phyloP scores from a whole-genome alignment of 1,140 invertebrate species.

The Homalodisca vitripennis region DNA sequence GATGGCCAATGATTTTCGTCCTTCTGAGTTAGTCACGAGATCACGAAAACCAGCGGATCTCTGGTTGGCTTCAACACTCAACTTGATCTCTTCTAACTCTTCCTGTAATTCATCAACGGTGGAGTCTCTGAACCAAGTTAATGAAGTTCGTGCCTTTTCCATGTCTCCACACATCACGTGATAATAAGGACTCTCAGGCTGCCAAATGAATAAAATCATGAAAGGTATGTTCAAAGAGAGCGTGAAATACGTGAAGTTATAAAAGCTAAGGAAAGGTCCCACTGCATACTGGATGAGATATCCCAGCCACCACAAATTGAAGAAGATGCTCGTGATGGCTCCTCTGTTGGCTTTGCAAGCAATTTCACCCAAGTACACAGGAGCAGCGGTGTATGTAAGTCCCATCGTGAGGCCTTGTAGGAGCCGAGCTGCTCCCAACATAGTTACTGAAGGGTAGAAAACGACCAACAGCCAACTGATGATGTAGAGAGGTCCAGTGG shows the following conservation, averaged over 20 bases:
- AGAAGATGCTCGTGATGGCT: constrained; percentile 62
- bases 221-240: constrained; percentile 60
- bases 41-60: constrained; percentile 33
- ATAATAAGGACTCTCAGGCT: constrained; percentile 81
- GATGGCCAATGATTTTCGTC: constrained; percentile 63
- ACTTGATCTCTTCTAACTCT: constrained; percentile 35
- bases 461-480: constrained; percentile 56
- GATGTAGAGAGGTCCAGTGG: constrained; percentile 57
- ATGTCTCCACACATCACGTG: constrained; percentile 56
- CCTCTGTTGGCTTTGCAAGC: constrained; percentile 60
- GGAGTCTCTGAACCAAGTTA: constrained; percentile 50
- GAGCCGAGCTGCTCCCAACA: constrained; percentile 31
- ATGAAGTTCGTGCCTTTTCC: constrained; percentile 50
- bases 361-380: constrained; percentile 64
- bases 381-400: constrained; percentile 52
- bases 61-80: constrained; percentile 35
- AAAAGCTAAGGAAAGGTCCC: constrained; percentile 70
- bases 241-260: constrained; percentile 63
- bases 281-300: constrained; percentile 71
- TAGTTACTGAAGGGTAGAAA: not conserved
- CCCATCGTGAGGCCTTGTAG: constrained; percentile 63
- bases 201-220: constrained; percentile 63
- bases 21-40: constrained; percentile 55
- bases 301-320: constrained; percentile 65
- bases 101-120: constrained; percentile 50